Percentiles rank a stretch among this genome's conserved stretches.
Conservation (phyloP, 2,888 invertebrate species). For the Apamea anceps region DNA sequence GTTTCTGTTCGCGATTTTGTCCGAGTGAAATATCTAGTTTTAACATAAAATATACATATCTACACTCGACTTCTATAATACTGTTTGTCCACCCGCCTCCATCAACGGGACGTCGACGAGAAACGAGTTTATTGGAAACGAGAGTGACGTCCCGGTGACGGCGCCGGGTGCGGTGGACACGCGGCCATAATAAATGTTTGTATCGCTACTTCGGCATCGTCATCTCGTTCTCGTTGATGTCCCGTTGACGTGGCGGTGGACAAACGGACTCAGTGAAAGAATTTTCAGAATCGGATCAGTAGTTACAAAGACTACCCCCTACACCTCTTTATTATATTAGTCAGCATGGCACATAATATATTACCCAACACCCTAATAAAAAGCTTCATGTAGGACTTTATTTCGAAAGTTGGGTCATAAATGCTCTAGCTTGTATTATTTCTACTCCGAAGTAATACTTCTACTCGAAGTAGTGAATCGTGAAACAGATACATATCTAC, state of each 20-base stretch:
- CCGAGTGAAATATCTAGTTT: neutral
- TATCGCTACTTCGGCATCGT: neutral
- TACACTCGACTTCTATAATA: neutral
- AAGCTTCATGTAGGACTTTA: too few relatives aligned
- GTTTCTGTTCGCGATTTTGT: neutral
- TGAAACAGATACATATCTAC: slow-evolving; percentile 7
- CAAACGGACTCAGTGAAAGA: neutral
- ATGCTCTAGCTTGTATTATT: slow-evolving; percentile 8
- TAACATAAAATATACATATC: neutral
- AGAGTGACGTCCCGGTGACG: neutral
- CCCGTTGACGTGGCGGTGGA: neutral
- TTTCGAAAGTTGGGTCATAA: neutral
- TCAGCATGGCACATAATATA: neutral
- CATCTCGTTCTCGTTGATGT: neutral
- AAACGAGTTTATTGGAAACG: neutral
- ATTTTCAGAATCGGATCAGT: neutral
- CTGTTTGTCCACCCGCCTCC: neutral
- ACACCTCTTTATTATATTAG: neutral
- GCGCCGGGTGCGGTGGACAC: neutral
- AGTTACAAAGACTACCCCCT: neutral
- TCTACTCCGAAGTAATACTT: neutral
- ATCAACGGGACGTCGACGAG: neutral
- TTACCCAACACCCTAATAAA: neutral
- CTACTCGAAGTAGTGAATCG: slow-evolving; percentile 1
- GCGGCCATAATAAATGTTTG: neutral